Evolutionary conservation across 2,797 vertebrate genomes (phyloP).

Genomic region (Etheostoma nigrum): DNA sequence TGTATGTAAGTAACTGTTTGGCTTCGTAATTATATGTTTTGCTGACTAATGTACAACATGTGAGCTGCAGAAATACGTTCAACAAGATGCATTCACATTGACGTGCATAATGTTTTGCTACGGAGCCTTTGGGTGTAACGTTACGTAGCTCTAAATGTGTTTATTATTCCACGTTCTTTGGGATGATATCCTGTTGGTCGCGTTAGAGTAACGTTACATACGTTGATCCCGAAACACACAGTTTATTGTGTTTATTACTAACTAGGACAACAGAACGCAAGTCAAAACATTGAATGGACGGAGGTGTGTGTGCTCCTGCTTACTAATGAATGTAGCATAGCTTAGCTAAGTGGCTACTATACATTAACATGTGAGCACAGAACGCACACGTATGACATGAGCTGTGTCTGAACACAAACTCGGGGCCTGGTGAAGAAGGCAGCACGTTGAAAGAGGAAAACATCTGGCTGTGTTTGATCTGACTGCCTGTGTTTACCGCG

Average conservation of each 20-base stretch:
- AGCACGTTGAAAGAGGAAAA: background rate
- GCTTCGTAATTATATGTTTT: background rate
- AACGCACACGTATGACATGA: background rate
- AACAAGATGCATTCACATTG: background rate
- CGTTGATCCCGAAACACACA: background rate
- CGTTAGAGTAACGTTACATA: background rate
- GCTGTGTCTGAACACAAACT: background rate
- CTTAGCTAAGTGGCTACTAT: background rate
- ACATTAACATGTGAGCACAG: background rate
- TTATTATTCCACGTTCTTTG: background rate
- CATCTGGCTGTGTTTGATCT: conserved; percentile 15
- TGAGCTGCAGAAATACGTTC: background rate
- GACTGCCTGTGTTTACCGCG: conserved; percentile 67
- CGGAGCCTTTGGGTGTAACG: background rate
- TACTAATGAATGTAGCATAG: conserved; percentile 32
- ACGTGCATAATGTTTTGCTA: background rate
- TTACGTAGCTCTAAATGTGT: background rate
- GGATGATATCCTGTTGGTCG: background rate
- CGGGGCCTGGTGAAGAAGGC: rapidly evolving
- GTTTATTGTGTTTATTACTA: background rate
- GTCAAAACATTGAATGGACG: conserved; percentile 33
- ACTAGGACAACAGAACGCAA: background rate
- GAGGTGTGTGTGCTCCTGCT: conserved; percentile 18
- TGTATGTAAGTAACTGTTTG: background rate
- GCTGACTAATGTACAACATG: background rate